These are phyloP conservation scores for Cheirogaleus medius DNA, from an alignment of 2,113 vertebrate species.

Conservation along the genomic window DNA sequence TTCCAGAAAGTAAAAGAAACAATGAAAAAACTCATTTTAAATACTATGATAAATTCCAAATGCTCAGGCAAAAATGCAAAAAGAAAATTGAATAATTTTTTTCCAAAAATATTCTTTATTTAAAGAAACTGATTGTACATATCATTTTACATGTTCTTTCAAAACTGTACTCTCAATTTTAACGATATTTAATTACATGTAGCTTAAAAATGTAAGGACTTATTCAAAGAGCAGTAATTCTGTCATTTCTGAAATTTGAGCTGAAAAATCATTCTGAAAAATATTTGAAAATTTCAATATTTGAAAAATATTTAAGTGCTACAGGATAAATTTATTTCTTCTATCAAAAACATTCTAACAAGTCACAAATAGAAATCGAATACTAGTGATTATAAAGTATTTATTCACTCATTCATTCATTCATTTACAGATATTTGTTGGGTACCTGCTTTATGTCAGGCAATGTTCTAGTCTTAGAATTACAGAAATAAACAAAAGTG, in stretches of 20 bases:
- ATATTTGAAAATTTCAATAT: neutral
- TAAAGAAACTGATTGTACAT: neutral
- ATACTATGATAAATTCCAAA: neutral
- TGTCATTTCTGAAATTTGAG: neutral
- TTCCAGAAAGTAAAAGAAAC: constrained; percentile 5
- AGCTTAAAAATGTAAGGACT: neutral
- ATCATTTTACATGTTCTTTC: neutral
- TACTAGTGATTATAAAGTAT: neutral
- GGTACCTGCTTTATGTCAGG: neutral
- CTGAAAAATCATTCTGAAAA: neutral
- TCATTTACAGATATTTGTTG: neutral
- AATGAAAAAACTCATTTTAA: neutral
- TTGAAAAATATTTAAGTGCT: neutral
- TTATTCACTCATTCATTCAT: neutral
- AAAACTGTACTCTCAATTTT: neutral
- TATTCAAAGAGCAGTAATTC: neutral
- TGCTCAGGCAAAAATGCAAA: neutral
- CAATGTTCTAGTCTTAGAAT: neutral
- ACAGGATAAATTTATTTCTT: neutral
- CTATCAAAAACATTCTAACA: neutral
- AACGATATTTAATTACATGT: neutral
- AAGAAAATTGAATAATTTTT: neutral
- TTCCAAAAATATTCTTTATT: neutral
- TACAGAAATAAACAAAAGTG: neutral
- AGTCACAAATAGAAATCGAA: neutral